Conservation (phyloP, 1,140 invertebrate species). For the Drosophila repletoides region DNA sequence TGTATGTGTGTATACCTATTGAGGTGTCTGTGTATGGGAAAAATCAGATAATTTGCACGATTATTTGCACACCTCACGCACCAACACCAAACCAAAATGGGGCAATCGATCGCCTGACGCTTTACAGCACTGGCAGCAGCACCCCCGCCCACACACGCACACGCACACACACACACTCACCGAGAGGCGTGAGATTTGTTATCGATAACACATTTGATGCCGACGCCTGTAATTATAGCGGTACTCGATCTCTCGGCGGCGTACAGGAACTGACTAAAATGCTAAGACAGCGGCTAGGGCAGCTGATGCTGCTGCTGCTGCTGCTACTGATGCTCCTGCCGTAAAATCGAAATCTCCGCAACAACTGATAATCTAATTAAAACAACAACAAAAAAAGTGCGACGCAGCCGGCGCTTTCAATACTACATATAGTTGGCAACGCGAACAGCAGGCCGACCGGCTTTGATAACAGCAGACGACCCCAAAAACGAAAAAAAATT, state of each 20-base stretch:
- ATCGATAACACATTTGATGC: conserved; percentile 35
- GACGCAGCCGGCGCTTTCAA: conserved; percentile 31
- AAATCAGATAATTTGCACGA: not conserved
- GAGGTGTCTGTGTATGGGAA: not conserved
- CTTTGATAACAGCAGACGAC: conserved; percentile 52
- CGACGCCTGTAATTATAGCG: conserved; percentile 14
- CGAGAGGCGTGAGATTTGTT: conserved; percentile 7
- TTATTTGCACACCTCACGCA: conserved; percentile 37
- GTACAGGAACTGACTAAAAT: conserved; percentile 74
- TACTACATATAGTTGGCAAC: conserved; percentile 33
- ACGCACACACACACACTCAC: not conserved
- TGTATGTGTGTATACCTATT: not conserved
- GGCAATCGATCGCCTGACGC: not conserved
- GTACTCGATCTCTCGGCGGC: conserved; percentile 32
- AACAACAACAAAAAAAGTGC: conserved; percentile 45
- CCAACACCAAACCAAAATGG: conserved; percentile 6
- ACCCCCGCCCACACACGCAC: not conserved
- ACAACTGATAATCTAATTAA: conserved; percentile 71
- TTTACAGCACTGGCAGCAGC: conserved; percentile 26
- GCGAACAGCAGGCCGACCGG: conserved; percentile 7
- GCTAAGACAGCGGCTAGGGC: conserved; percentile 26
- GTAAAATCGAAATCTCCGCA: conserved; percentile 69
- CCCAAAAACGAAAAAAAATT: conserved; percentile 37
- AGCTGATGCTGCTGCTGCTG: conserved; percentile 26
- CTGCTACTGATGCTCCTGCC: conserved; percentile 43